Percentiles rank a stretch among this genome's conserved stretches.
Conservation (phyloP, 2,113 vertebrate species). For the Istiophorus platypterus region DNA sequence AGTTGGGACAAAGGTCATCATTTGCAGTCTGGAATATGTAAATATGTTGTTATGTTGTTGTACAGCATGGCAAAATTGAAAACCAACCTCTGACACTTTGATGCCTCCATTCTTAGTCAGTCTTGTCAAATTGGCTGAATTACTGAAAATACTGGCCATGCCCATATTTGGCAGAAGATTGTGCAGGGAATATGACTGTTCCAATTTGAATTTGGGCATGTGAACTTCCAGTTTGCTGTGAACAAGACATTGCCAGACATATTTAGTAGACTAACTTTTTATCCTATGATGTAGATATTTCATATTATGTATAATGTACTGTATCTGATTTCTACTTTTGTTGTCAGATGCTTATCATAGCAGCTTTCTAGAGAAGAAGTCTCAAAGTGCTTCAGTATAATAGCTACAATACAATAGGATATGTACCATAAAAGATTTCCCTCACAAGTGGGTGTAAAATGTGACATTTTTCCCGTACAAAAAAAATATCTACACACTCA, state of each 20-base stretch:
- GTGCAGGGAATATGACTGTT: conserved; percentile 89
- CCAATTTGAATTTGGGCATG: conserved; percentile 92
- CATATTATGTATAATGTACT: background rate
- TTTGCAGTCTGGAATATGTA: background rate
- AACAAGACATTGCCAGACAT: conserved; percentile 1
- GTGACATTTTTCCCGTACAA: background rate
- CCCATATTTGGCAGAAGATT: conserved; percentile 87
- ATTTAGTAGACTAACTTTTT: background rate
- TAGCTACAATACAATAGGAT: background rate
- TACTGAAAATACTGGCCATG: conserved; percentile 85
- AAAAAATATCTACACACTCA: conserved; percentile 41
- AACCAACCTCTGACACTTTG: conserved; percentile 88
- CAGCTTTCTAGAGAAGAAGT: background rate
- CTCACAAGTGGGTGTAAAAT: background rate
- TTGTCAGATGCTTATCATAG: background rate
- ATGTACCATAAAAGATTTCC: background rate
- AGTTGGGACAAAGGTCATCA: background rate
- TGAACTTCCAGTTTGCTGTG: conserved; percentile 89
- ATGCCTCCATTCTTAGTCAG: conserved; percentile 80
- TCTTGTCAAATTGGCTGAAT: conserved; percentile 85
- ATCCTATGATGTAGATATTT: background rate
- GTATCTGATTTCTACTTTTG: background rate
- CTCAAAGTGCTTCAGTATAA: background rate
- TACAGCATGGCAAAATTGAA: background rate
- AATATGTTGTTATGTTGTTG: fast-evolving